Evolutionary conservation across 1,140 invertebrate species (phyloP).

Genomic region (Leptinotarsa defecta): DNA sequence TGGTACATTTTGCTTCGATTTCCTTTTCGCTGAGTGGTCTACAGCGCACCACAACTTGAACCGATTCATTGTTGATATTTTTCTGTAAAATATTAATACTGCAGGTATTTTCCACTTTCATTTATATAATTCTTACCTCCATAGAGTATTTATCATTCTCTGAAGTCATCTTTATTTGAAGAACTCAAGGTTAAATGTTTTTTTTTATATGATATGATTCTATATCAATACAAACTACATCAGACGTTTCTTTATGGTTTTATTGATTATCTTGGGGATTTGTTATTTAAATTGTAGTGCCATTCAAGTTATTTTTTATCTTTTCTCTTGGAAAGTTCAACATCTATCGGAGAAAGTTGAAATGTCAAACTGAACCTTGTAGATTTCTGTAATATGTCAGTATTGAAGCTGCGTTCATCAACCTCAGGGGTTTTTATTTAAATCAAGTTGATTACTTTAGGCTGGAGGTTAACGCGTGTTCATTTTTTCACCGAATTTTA

Average conservation of each 20-base stretch:
- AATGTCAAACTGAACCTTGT: slow-evolving; percentile 7
- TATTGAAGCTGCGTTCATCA: background rate
- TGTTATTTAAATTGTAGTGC: slow-evolving; percentile 40
- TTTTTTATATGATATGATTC: background rate
- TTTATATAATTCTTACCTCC: slow-evolving; percentile 37
- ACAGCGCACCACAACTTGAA: slow-evolving; percentile 89
- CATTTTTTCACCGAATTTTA: background rate
- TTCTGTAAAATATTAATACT: slow-evolving; percentile 29
- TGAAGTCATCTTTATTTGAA: slow-evolving; percentile 43
- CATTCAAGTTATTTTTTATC: slow-evolving; percentile 34
- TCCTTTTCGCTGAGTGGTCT: slow-evolving; percentile 87
- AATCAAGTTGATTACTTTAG: background rate
- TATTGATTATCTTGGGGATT: slow-evolving; percentile 40
- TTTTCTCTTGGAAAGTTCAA: slow-evolving; percentile 26
- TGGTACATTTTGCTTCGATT: slow-evolving; percentile 69
- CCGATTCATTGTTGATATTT: slow-evolving; percentile 68
- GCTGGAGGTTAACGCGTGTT: background rate
- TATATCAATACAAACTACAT: slow-evolving; percentile 21
- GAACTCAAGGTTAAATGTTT: slow-evolving; percentile 33
- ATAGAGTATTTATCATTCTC: slow-evolving; percentile 30
- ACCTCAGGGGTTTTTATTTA: background rate
- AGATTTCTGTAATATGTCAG: slow-evolving; percentile 9
- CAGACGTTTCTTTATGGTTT: slow-evolving; percentile 20
- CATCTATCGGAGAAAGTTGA: slow-evolving; percentile 33
- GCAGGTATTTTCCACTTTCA: slow-evolving; percentile 4